A percentile compares a stretch with the other conserved stretches of the same genome.
Conservation (phyloP, 53 echinoderm and acorn worm genomes). For the Temnopleurus reevesii region DNA sequence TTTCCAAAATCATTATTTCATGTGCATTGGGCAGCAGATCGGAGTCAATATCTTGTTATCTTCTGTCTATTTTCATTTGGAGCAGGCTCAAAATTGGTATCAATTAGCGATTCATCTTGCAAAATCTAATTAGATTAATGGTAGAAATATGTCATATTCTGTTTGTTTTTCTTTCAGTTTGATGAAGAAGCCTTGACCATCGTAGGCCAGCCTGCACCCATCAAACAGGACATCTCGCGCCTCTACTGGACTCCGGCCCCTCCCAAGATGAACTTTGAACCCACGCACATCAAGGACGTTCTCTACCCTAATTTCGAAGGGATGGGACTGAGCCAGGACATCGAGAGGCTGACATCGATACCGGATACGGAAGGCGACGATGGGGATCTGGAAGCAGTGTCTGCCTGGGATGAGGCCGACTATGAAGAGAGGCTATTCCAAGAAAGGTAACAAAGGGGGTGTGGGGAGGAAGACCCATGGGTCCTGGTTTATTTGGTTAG, state of each 20-base stretch:
- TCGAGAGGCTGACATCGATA: slow-evolving; percentile 56
- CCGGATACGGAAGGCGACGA: slow-evolving; percentile 65
- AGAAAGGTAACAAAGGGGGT: slow-evolving; percentile 57
- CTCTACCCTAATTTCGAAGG: slow-evolving; percentile 93
- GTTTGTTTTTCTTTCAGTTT: slow-evolving; percentile 59
- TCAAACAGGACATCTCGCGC: slow-evolving; percentile 83
- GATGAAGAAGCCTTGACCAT: slow-evolving; percentile 84
- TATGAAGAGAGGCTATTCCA: slow-evolving; percentile 63
- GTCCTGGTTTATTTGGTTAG: too few species aligned
- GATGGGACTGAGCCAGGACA: slow-evolving; percentile 64
- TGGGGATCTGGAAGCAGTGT: slow-evolving; percentile 60
- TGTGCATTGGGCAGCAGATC: too few species aligned
- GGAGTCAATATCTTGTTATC: too few species aligned
- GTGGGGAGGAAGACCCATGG: too few species aligned
- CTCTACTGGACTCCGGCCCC: slow-evolving; percentile 98
- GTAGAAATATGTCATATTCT: not conserved
- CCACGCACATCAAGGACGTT: slow-evolving; percentile 71
- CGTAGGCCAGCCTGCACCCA: slow-evolving; percentile 68
- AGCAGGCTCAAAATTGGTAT: too few species aligned
- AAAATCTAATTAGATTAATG: too few species aligned
- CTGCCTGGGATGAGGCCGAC: slow-evolving; percentile 71
- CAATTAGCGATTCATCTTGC: too few species aligned
- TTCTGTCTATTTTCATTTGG: too few species aligned
- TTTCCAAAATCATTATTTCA: too few species aligned
- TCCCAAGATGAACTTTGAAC: slow-evolving; percentile 96